Evolutionary conservation across 1,140 invertebrate genomes (phyloP), one percentile per base, ranked within the genome.

Genomic region (Dendrolimus punctatus): DNA sequence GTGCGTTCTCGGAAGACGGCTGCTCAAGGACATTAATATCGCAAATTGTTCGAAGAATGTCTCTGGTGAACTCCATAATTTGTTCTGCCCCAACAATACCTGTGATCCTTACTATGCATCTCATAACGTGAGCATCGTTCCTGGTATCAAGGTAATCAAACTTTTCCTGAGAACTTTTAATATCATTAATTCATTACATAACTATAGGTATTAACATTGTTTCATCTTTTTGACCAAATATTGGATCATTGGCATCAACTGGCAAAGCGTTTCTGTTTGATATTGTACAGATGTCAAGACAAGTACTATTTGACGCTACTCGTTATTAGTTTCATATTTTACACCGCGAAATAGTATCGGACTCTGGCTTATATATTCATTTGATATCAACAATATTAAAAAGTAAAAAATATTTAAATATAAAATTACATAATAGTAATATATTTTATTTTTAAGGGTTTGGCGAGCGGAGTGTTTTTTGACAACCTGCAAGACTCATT

Each of bases 1-100:
- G 90, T 99, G 98, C 86, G 90, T 96, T 23, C 91, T 99, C 7
- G 98, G 98, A 6, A 95, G 93, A 62, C 90, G 97, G 37, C 87
- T 99, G 46, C 80, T 96, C 4, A 95, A 95, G 80, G 91, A 95
- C 62, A 90, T 95, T 48, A 77, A 91, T 23, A 88, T 93, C 43
- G 87, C 79, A 2, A 91, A 95, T 52, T 99, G 98, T 76, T 92
- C 91, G 51, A 97, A 98, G 82, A 91, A 91, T 38, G 66, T 85
- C 8, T 89, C 80, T 52, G 90, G 92, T 37, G 71, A 88, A 60
- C 84, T 97, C 57, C 88, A 91, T 65, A 87, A 91, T 55, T 57
- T 91, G 36, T 96, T 93, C 76, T 96, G 93, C 62, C 85, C 87
- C 6, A 91, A 92, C 63, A 84, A 80, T n/a, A 90, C 90, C 46